Conservation (phyloP, 2,797 vertebrate genomes). For the Sternotherus odoratus region DNA sequence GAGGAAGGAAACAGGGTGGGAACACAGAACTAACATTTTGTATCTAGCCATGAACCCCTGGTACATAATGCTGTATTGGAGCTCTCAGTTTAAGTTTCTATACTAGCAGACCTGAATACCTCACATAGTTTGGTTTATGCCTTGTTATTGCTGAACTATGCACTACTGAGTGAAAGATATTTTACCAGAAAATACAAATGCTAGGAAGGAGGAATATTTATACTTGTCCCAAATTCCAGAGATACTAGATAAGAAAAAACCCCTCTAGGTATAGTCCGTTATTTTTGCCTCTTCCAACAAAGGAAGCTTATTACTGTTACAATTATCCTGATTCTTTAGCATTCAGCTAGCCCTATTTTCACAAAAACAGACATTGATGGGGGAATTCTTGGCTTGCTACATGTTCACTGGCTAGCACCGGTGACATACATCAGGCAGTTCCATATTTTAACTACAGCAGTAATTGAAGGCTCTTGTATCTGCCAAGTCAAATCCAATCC, state of each 20-base stretch:
- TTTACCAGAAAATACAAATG: neutral
- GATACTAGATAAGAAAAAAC: neutral
- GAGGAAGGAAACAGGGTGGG: too few species aligned
- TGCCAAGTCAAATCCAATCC: conserved; percentile 63
- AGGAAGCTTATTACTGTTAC: neutral
- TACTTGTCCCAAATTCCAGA: neutral
- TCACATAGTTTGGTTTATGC: neutral
- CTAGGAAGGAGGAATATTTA: accelerated
- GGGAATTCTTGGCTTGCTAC: conserved; percentile 59
- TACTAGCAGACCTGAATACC: conserved; percentile 21
- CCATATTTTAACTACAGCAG: conserved; percentile 62
- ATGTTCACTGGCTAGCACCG: conserved; percentile 18
- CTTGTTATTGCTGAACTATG: conserved; percentile 14
- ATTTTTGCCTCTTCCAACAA: neutral
- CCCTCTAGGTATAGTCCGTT: neutral
- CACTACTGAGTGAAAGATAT: neutral
- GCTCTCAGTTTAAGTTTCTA: neutral
- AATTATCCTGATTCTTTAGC: neutral
- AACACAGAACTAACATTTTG: neutral
- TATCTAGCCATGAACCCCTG: accelerated
- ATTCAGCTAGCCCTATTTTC: neutral
- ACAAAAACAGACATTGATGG: conserved; percentile 44
- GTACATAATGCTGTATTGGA: neutral
- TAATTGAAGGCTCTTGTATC: conserved; percentile 52
- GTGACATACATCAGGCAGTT: conserved; percentile 17